Evolutionary conservation across 2,113 vertebrate species (phyloP).

Genomic region (Quiscalus mexicanus): DNA sequence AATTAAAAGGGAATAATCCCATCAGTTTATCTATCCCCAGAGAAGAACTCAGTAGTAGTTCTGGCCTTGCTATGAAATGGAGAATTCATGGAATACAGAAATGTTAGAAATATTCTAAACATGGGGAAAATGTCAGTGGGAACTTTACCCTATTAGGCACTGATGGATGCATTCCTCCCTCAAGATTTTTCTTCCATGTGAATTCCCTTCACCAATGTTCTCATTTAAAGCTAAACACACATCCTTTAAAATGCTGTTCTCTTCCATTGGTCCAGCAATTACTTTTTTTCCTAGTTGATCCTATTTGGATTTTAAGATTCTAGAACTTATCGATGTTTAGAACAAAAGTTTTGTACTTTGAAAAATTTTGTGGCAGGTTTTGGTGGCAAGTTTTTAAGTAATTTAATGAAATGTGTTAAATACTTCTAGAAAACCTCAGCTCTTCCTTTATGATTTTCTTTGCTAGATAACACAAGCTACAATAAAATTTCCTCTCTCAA

Average conservation of each 20-base stretch:
- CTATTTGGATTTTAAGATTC: background rate
- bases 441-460: background rate
- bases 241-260: background rate
- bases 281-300: background rate
- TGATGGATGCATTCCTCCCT: background rate
- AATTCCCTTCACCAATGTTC: background rate
- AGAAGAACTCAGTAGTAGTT: background rate
- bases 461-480: background rate
- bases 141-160: slow-evolving; percentile 28
- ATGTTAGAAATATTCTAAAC: background rate
- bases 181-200: background rate
- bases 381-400: background rate
- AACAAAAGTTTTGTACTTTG: background rate
- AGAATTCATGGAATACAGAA: background rate
- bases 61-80: background rate
- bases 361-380: background rate
- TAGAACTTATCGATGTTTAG: background rate
- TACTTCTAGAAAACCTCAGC: background rate
- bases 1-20: background rate
- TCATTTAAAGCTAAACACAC: background rate
- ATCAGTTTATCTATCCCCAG: background rate
- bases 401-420: background rate
- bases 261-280: background rate
- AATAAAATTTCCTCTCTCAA: background rate
- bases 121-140: background rate